Percentiles rank a stretch among this genome's conserved stretches.
phyloP scores from a whole-genome alignment of 2,113 vertebrate genomes.

The Lepus europaeus region DNA sequence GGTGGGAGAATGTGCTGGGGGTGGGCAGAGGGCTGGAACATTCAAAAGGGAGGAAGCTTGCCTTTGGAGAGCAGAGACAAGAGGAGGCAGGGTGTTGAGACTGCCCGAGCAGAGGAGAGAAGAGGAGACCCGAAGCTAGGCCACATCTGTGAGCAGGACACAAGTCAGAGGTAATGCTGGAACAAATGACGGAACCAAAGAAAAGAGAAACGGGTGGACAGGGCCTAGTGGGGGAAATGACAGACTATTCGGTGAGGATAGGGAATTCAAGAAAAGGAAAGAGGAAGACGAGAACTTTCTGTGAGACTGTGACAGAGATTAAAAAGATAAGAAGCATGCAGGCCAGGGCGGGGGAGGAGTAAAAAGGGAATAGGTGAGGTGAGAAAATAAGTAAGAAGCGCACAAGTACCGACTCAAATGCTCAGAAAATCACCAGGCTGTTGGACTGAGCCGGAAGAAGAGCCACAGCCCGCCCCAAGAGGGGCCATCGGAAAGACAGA shows the following conservation, averaged over 20 bases:
- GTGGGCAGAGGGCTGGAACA: slow-evolving; percentile 76
- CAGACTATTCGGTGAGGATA: neutral
- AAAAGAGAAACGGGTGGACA: neutral
- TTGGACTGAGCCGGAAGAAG: neutral
- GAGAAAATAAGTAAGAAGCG: neutral
- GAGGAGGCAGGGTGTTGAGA: neutral
- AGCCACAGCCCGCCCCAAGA: neutral
- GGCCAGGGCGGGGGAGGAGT: neutral
- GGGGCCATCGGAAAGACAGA: slow-evolving; percentile 49
- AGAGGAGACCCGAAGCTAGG: neutral
- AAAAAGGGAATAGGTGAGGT: neutral
- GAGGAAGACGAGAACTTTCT: neutral
- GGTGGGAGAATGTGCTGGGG: slow-evolving; percentile 89
- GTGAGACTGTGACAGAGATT: neutral
- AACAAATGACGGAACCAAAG: neutral
- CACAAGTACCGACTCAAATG: neutral
- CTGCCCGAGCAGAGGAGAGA: neutral
- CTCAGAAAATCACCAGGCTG: slow-evolving; percentile 27
- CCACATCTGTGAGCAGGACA: neutral
- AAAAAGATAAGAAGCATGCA: neutral
- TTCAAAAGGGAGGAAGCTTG: slow-evolving; percentile 93
- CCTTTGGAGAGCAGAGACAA: slow-evolving; percentile 44
- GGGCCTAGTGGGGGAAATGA: neutral
- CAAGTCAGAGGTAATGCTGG: neutral
- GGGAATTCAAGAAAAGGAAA: neutral